Conservation (phyloP, 2,797 vertebrate species). For the Gouania willdenowi region DNA sequence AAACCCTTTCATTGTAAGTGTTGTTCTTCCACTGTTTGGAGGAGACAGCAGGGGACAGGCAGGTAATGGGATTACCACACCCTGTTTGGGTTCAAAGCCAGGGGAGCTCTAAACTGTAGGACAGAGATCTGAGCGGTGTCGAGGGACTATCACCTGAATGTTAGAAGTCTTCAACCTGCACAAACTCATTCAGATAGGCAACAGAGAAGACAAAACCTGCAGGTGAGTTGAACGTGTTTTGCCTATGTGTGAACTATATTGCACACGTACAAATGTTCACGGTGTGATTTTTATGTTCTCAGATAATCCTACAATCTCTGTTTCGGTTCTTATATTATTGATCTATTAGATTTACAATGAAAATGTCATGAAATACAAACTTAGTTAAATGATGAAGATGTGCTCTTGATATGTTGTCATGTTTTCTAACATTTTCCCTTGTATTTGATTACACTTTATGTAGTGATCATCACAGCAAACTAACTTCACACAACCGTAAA, state of each 20-base stretch:
- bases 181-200: constrained; percentile 24
- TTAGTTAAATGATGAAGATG: constrained; percentile 22
- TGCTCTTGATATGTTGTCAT: constrained; percentile 30
- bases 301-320: too few species aligned
- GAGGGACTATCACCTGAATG: constrained; percentile 44
- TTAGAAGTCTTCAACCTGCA: constrained; percentile 34
- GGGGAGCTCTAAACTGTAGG: constrained; percentile 40
- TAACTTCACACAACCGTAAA: too few species aligned
- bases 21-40: constrained; percentile 18
- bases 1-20: constrained; percentile 44
- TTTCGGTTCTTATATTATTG: too few species aligned
- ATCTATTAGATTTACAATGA: too few species aligned
- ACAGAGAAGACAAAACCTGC: constrained; percentile 5
- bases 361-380: too few species aligned
- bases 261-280: too few species aligned
- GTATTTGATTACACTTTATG: too few species aligned
- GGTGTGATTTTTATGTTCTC: too few species aligned
- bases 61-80: constrained; percentile 65
- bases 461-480: too few species aligned
- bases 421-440: constrained; percentile 28
- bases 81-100: constrained; percentile 51
- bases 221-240: too few species aligned
- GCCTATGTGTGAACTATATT: too few species aligned
- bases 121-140: constrained; percentile 36
- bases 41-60: constrained; percentile 57